Base-by-base conservation (phyloP, 2,113 vertebrate species). In the Galbula dea region DNA sequence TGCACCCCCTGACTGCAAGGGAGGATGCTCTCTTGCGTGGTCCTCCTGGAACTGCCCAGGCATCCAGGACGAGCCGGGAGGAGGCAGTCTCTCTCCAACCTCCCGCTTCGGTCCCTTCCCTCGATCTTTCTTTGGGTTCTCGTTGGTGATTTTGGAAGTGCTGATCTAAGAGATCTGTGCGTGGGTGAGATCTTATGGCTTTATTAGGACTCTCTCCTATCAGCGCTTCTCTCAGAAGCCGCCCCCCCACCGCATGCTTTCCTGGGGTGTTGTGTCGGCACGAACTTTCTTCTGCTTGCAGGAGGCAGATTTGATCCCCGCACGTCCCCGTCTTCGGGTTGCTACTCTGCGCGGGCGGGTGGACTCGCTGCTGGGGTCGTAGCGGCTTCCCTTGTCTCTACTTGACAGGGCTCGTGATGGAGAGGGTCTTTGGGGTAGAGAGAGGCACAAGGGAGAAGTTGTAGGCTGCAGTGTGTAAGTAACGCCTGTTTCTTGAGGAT, bases 71-170 rank as follows among this genome's bases (percentile, higher is more conserved):
- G 57, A 92, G 69, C 87, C 30, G n/a, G 51, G 7, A 21, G 43
- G 61, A 52, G 51, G 55, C 75, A 78, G 3, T 32, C 61, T 78
- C 55, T 86, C 58, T 46, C 39, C 59, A 67, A 57, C 37, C 39
- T n/a, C 36, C 55, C 10, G 3, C 12, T 57, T 20, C 59, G 48
- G 52, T 84, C 83, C 80, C 37, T 89, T 82, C 26, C 77, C 73
- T 86, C 71, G 26, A 8, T 67, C 71, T 83, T 54, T 71, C 46
- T 36, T 61, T 32, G 66, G 66, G 2, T 85, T 82, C 71, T 91
- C 46, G 67, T 27, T 74, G 87, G 49, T 82, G 93, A 41, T 95
- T 92, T 91, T 69, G 84, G 87, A 87, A 93, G 87, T 69, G 94
- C 74, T 68, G 87, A 78, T 83, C 62, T 61, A 14, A 39, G 89